Evolutionary conservation across 2,113 vertebrate species (phyloP).

Genomic region (Notothenia coriiceps): DNA sequence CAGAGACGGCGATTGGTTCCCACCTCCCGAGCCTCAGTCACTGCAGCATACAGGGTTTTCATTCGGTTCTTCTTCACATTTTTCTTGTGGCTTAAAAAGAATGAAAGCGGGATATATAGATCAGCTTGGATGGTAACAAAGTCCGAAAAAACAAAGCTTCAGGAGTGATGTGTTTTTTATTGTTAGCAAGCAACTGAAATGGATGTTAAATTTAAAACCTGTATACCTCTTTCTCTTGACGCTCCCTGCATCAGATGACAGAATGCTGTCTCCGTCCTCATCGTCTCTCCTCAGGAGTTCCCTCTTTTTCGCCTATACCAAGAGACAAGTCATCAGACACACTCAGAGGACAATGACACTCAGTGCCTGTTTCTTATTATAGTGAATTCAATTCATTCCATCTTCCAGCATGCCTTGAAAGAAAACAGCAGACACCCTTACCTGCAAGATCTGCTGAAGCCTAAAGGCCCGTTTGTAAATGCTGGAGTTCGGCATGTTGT

Average conservation of each 20-base stretch:
- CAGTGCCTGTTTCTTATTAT: not conserved
- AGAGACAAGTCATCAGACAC: constrained; percentile 45
- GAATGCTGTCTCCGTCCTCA: constrained; percentile 95
- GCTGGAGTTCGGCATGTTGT: constrained; percentile 97
- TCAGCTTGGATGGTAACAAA: not conserved
- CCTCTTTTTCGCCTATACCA: constrained; percentile 90
- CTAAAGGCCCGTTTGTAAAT: constrained; percentile 97
- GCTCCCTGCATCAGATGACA: constrained; percentile 94
- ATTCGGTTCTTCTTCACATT: constrained; percentile 94
- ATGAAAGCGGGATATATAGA: not conserved
- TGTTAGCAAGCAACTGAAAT: not conserved
- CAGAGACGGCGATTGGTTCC: constrained; percentile 92
- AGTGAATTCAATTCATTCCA: not conserved
- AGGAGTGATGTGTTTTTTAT: not conserved
- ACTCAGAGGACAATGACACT: not conserved
- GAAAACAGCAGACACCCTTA: constrained; percentile 55
- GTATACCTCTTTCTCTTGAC: constrained; percentile 93
- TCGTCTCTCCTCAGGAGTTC: constrained; percentile 94
- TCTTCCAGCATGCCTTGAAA: not conserved
- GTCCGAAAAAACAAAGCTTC: not conserved
- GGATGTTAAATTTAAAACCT: not conserved
- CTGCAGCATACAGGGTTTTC: constrained; percentile 93
- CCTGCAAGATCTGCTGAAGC: constrained; percentile 98
- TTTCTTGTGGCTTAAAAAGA: constrained; percentile 90
- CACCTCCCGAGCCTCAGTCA: constrained; percentile 91